Evolutionary conservation across 2,113 vertebrate genomes (phyloP).

Genomic region (Pandion haliaetus): DNA sequence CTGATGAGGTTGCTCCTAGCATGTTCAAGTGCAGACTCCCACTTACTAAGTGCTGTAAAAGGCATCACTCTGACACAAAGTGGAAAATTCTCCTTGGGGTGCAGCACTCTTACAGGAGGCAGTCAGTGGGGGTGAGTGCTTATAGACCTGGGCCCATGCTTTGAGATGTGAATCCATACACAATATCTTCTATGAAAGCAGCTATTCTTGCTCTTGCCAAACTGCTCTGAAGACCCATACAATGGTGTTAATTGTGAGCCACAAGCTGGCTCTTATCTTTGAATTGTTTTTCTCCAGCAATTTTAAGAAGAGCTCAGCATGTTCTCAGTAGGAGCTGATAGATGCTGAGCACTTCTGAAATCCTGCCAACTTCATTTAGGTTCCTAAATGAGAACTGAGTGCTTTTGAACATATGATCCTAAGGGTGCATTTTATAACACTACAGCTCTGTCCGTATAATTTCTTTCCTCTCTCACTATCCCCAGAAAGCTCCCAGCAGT

Average conservation of each 20-base stretch:
- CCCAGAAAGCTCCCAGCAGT: neutral
- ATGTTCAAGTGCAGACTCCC: neutral
- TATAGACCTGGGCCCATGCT: neutral
- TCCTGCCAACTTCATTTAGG: conserved; percentile 41
- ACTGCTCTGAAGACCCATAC: conserved; percentile 8
- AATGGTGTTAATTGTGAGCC: conserved; percentile 42
- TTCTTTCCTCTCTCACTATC: neutral
- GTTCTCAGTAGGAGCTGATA: conserved; percentile 58
- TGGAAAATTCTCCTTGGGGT: neutral
- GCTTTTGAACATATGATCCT: conserved; percentile 26
- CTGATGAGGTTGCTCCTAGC: neutral
- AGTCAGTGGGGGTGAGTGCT: neutral
- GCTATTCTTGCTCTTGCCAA: conserved; percentile 34
- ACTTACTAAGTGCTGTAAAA: neutral
- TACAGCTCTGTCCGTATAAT: neutral
- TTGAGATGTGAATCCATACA: neutral
- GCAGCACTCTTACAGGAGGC: neutral
- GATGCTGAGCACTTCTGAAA: conserved; percentile 62
- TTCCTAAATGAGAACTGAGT: conserved; percentile 16
- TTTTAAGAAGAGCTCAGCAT: conserved; percentile 57
- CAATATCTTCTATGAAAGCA: neutral
- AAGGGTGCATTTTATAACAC: conserved; percentile 18
- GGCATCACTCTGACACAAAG: neutral
- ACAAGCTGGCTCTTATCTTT: conserved; percentile 48
- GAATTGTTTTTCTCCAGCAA: conserved; percentile 47